These are phyloP conservation scores for Pseudomugil tenellus DNA, from an alignment of 2,797 vertebrate species.

Conservation along the genomic window DNA sequence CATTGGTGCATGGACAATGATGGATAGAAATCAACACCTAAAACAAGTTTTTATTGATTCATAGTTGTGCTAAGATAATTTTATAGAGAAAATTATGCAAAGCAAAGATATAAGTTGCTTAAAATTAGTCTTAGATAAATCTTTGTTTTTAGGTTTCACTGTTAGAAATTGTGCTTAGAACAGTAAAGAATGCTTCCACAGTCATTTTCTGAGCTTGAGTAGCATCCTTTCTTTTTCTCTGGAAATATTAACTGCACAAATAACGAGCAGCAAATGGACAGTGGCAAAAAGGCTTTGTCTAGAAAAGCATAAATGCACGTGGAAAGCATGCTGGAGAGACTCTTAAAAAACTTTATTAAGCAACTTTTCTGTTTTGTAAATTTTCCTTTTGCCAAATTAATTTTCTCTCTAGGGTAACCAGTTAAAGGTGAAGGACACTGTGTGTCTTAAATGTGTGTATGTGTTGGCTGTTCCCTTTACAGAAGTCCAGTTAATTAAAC, in stretches of 20 bases:
- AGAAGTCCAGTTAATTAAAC: constrained; percentile 39
- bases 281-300: neutral
- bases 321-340: constrained; percentile 3
- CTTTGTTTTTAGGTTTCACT: neutral
- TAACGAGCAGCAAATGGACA: neutral
- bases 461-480: constrained; percentile 29
- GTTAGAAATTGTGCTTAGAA: neutral
- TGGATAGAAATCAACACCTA: constrained; percentile 16
- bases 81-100: neutral
- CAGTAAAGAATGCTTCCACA: neutral
- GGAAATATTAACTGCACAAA: neutral
- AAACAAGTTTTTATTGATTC: neutral
- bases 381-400: constrained; percentile 52
- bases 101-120: neutral
- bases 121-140: neutral
- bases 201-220: neutral
- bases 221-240: neutral
- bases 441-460: constrained; percentile 15
- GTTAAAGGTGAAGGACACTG: constrained; percentile 31
- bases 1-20: neutral
- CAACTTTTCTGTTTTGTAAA: constrained; percentile 19
- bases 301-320: neutral
- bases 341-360: constrained; percentile 46
- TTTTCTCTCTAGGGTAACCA: constrained; percentile 28
- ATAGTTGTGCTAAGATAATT: neutral